phyloP scores from a whole-genome alignment of 2,797 vertebrate genomes.

The Anableps anableps region DNA sequence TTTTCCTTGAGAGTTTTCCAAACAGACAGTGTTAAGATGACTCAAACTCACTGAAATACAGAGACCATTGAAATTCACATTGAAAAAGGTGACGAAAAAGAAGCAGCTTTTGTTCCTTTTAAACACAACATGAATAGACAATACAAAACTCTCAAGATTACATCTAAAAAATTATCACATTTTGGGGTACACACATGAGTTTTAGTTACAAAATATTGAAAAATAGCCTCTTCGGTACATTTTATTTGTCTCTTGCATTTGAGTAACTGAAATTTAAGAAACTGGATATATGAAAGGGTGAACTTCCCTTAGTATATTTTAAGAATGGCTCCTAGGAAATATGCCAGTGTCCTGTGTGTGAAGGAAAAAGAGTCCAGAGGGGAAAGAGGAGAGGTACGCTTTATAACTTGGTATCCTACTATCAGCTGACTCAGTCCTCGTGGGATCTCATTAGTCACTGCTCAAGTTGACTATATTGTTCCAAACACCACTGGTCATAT shows the following conservation, averaged over 20 bases:
- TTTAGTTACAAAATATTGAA: not conserved
- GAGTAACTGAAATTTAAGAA: slow-evolving; percentile 35
- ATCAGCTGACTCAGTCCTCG: slow-evolving; percentile 51
- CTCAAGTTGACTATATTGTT: slow-evolving; percentile 46
- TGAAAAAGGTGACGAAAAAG: slow-evolving; percentile 16
- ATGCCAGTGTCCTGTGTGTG: slow-evolving; percentile 10
- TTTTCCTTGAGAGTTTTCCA: slow-evolving; percentile 12
- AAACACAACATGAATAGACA: slow-evolving; percentile 5
- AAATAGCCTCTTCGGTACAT: slow-evolving; percentile 3
- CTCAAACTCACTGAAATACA: slow-evolving; percentile 36
- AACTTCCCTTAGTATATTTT: slow-evolving; percentile 32
- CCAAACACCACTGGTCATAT: slow-evolving; percentile 43
- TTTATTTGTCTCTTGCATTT: slow-evolving; percentile 36
- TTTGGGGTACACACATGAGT: not conserved
- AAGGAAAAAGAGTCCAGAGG: not conserved
- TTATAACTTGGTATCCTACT: slow-evolving; percentile 42
- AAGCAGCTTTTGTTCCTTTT: slow-evolving; percentile 9
- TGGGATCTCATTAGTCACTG: slow-evolving; percentile 73
- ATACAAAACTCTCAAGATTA: not conserved
- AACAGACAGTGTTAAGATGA: slow-evolving; percentile 30
- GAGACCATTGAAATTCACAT: slow-evolving; percentile 11
- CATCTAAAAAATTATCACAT: not conserved
- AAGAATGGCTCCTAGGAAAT: slow-evolving; percentile 18
- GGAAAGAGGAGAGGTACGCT: slow-evolving; percentile 19
- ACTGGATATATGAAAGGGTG: slow-evolving; percentile 23